phyloP scores from a whole-genome alignment of 2,888 invertebrate species.

The Aethes cnicana region DNA sequence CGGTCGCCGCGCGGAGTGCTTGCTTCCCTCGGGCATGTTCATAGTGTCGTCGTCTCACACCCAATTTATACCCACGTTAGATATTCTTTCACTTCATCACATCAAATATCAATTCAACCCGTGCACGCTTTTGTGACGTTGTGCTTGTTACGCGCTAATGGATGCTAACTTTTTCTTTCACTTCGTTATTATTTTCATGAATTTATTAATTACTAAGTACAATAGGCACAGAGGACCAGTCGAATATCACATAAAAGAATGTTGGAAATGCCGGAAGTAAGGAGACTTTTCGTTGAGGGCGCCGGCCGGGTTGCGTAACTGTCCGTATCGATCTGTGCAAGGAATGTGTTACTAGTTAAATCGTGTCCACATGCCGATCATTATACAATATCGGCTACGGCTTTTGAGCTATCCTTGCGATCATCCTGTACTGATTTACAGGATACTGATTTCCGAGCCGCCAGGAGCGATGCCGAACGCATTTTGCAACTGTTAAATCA shows the following conservation, averaged over 20 bases:
- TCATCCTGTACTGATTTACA: too few species aligned
- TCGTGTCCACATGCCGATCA: conserved; percentile 51
- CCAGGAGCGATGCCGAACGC: too few species aligned
- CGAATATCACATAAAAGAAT: background rate
- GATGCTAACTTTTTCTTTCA: conserved; percentile 8
- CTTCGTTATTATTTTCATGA: conserved; percentile 10
- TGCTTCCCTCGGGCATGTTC: conserved; percentile 46
- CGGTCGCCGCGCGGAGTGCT: conserved; percentile 58
- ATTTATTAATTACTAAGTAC: conserved; percentile 14
- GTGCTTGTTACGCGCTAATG: background rate
- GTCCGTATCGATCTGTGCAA: conserved; percentile 74
- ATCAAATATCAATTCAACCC: conserved; percentile 3
- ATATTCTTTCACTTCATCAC: conserved; percentile 56
- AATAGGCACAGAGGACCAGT: too few species aligned
- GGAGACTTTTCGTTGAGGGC: conserved; percentile 41
- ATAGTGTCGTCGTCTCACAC: conserved; percentile 44
- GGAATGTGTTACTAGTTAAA: conserved; percentile 59
- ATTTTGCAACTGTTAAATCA: too few species aligned
- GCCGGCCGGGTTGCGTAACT: conserved; percentile 78
- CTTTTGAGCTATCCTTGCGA: background rate
- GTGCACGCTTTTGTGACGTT: conserved; percentile 24
- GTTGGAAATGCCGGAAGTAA: conserved; percentile 22
- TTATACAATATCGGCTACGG: conserved; percentile 43
- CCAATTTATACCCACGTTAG: conserved; percentile 53
- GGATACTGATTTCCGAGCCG: too few species aligned